phyloP scores from a whole-genome alignment of 2,113 vertebrate species.

The Seriola rivoliana region DNA sequence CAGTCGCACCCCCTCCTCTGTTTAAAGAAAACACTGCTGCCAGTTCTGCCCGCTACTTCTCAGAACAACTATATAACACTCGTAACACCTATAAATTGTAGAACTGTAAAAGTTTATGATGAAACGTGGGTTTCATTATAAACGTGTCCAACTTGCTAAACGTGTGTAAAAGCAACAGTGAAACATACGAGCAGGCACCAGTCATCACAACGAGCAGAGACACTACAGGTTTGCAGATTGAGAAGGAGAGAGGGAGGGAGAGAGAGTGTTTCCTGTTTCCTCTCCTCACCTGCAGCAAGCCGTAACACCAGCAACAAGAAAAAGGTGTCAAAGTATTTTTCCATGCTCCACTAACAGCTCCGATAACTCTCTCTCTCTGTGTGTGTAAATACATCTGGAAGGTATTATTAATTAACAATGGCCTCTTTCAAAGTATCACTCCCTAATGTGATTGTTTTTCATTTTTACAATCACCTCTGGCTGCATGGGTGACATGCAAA shows the following conservation, averaged over 20 bases:
- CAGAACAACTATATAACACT: not conserved
- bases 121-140: not conserved
- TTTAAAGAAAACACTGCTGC: slow-evolving; percentile 4
- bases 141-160: not conserved
- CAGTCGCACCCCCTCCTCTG: not conserved
- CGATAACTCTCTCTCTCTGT: not conserved
- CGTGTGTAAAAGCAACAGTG: not conserved
- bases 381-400: not conserved
- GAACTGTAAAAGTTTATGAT: not conserved
- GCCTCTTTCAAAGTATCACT: not conserved
- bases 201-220: not conserved
- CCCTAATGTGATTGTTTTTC: not conserved
- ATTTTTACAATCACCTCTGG: not conserved
- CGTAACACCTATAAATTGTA: not conserved
- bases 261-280: not conserved
- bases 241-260: not conserved
- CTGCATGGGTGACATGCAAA: too few relatives aligned
- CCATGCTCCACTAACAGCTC: slow-evolving; percentile 6
- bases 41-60: not conserved
- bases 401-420: slow-evolving; percentile 2
- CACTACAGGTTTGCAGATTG: not conserved
- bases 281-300: slow-evolving; percentile 39
- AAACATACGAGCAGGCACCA: not conserved
- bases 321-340: slow-evolving; percentile 24
- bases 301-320: not conserved